Evolutionary conservation across 2,113 vertebrate genomes (phyloP).

Genomic region (Gobius niger): DNA sequence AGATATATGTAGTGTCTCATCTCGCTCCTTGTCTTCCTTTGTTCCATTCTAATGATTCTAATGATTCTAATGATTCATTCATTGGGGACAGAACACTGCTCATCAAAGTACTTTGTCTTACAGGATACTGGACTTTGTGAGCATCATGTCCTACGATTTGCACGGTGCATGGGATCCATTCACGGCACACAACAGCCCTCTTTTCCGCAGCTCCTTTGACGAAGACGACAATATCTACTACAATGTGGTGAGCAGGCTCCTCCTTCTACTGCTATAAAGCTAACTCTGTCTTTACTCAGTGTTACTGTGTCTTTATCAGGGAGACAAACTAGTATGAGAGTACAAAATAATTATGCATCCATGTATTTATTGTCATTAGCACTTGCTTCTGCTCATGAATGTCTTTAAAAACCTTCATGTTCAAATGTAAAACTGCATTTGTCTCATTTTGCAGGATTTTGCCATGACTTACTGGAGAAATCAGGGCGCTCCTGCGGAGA

Average conservation of each 20-base stretch:
- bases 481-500: constrained; percentile 69
- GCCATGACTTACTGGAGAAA: constrained; percentile 76
- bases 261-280: neutral
- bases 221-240: constrained; percentile 21
- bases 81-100: too few species aligned
- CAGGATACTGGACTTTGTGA: constrained; percentile 77
- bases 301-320: too few species aligned
- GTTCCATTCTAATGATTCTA: too few species aligned
- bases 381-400: too few species aligned
- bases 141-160: constrained; percentile 81
- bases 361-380: too few species aligned
- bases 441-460: constrained; percentile 58
- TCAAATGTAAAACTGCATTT: neutral
- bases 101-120: neutral
- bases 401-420: neutral
- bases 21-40: too few species aligned
- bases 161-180: constrained; percentile 72
- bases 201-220: constrained; percentile 55
- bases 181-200: constrained; percentile 78
- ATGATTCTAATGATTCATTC: too few species aligned
- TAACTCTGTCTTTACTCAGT: neutral
- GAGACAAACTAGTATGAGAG: too few species aligned
- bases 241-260: constrained; percentile 65
- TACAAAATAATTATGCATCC: too few species aligned
- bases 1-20: neutral